A percentile compares a stretch with the other conserved stretches of the same genome.
phyloP scores from a whole-genome alignment of 2,888 invertebrate genomes.

The Cheilosia impressa region DNA sequence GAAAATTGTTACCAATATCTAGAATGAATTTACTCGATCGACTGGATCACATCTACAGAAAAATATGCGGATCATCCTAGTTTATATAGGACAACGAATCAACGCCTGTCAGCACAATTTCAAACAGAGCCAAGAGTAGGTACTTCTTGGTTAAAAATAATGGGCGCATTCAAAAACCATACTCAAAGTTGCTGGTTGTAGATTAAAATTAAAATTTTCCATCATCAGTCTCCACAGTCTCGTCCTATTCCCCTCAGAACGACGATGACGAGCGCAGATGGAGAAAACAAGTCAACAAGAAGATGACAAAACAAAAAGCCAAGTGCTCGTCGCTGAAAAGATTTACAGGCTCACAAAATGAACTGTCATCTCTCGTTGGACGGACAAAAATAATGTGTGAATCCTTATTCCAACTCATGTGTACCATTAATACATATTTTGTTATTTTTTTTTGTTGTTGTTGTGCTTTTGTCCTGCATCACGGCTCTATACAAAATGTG shows the following conservation, averaged over 20 bases:
- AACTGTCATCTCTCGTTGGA: constrained; percentile 23
- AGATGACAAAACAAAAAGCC: not conserved
- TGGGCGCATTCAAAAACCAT: no score
- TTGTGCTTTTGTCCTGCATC: not conserved
- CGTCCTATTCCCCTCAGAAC: not conserved
- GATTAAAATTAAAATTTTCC: not conserved
- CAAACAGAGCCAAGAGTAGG: no score
- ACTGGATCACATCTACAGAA: no score
- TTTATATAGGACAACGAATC: no score
- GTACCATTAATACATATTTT: not conserved
- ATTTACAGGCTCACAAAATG: constrained; percentile 35
- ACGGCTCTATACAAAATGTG: not conserved
- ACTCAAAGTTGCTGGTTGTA: not conserved
- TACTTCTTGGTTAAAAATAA: no score
- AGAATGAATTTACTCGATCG: no score
- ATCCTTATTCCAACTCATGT: constrained; percentile 2
- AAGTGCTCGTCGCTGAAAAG: constrained; percentile 19
- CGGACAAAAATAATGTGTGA: not conserved
- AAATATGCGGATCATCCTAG: no score
- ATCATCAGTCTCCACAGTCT: not conserved
- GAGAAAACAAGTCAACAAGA: constrained; percentile 1
- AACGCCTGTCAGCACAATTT: no score
- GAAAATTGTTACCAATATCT: no score
- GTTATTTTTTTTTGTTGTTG: not conserved
- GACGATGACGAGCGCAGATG: not conserved